phyloP scores from a whole-genome alignment of 64 coral and sea anemone species.

The Pocillopora damicornis region DNA sequence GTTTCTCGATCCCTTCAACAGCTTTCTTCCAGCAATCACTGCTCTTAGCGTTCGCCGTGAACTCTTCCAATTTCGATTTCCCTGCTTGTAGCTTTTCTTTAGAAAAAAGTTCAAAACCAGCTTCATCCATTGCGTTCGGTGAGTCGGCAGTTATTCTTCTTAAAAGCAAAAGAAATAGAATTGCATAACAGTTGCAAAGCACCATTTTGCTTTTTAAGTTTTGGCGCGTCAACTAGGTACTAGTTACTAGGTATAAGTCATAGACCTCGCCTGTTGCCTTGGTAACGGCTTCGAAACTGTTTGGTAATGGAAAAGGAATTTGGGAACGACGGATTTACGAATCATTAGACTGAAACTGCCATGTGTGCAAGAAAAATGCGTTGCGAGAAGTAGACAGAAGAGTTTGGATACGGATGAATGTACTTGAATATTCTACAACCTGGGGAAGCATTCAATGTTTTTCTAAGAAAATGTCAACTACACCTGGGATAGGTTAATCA shows the following conservation, averaged over 20 bases:
- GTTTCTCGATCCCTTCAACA: conserved; percentile 53
- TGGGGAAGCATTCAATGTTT: too few relatives aligned
- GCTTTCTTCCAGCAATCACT: conserved; percentile 91
- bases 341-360: too few relatives aligned
- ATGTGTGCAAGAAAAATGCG: background rate
- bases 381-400: too few relatives aligned
- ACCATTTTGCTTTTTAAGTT: conserved; percentile 24
- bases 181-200: background rate
- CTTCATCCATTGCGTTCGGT: background rate
- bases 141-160: background rate
- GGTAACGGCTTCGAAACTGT: background rate
- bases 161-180: background rate
- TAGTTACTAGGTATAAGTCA: background rate
- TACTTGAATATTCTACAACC: too few relatives aligned
- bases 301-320: too few relatives aligned
- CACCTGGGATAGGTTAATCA: too few relatives aligned
- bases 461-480: too few relatives aligned
- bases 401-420: too few relatives aligned
- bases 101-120: conserved; percentile 62
- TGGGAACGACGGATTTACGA: too few relatives aligned
- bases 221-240: conserved; percentile 22
- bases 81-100: conserved; percentile 66
- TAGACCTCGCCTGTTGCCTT: background rate
- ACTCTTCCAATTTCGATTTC: conserved; percentile 54
- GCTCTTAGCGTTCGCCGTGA: conserved; percentile 54